Conservation (phyloP, 2,113 vertebrate genomes). For the Archocentrus centrarchus region DNA sequence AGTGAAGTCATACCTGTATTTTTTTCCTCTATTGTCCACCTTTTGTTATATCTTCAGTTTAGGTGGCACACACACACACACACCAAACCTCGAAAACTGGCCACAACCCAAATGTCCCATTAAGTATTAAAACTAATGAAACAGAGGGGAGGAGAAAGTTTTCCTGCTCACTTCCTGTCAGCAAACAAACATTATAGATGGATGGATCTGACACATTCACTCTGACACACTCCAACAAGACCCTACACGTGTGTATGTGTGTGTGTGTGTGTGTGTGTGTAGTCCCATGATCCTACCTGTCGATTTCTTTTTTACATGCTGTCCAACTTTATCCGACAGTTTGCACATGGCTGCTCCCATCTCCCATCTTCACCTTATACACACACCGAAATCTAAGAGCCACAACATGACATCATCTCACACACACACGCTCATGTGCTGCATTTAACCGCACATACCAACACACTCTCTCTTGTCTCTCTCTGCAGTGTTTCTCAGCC, state of each 20-base stretch:
- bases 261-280: background rate
- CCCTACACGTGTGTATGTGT: background rate
- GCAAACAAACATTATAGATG: background rate
- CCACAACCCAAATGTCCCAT: constrained; percentile 20
- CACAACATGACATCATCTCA: background rate
- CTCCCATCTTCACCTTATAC: constrained; percentile 54
- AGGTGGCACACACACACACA: background rate
- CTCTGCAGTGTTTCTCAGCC: constrained; percentile 1
- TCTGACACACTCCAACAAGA: background rate
- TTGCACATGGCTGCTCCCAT: constrained; percentile 84
- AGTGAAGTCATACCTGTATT: background rate
- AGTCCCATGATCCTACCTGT: constrained; percentile 70
- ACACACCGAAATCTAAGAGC: background rate
- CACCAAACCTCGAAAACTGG: background rate
- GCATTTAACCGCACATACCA: background rate
- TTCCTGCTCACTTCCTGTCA: background rate
- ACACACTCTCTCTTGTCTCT: constrained; percentile 24
- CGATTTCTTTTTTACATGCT: constrained; percentile 72
- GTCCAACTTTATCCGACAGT: constrained; percentile 80
- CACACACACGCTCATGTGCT: background rate
- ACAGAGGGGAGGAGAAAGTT: background rate
- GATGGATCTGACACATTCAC: background rate
- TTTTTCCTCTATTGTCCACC: background rate
- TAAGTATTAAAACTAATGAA: background rate
- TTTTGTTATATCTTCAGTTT: background rate